These are phyloP conservation scores for Dryobota labecula DNA, from an alignment of 2,888 invertebrate species.

Conservation along the genomic window DNA sequence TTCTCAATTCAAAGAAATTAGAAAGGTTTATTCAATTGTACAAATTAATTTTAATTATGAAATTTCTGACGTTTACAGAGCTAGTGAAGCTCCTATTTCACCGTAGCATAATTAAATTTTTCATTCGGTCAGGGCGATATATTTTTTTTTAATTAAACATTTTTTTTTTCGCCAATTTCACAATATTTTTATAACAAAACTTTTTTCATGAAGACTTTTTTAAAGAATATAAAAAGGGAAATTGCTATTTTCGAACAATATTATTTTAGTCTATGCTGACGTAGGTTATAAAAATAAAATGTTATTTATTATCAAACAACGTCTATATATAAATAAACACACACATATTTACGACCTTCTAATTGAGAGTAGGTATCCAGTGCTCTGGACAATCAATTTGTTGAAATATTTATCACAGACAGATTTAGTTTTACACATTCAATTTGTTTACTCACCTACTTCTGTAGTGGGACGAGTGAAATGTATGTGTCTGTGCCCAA, in stretches of 20 bases:
- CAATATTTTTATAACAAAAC: not conserved
- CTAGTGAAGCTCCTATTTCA: conserved; percentile 2
- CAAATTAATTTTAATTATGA: conserved; percentile 44
- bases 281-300: conserved; percentile 31
- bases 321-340: not conserved
- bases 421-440: conserved; percentile 52
- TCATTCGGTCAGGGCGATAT: not conserved
- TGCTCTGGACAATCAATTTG: conserved; percentile 32
- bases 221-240: not conserved
- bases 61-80: conserved; percentile 29
- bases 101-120: conserved; percentile 15
- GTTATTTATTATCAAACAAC: conserved; percentile 12
- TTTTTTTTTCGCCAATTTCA: not conserved
- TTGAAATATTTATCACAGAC: conserved; percentile 57
- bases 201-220: not conserved
- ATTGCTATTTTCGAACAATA: not conserved
- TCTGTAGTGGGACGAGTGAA: conserved; percentile 33
- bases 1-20: conserved; percentile 42
- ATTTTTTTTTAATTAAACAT: no score
- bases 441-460: conserved; percentile 56
- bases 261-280: conserved; percentile 9
- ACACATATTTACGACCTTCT: conserved; percentile 18
- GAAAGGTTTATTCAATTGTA: conserved; percentile 49
- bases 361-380: conserved; percentile 19
- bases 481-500: conserved; percentile 18